phyloP scores from a whole-genome alignment of 92 coral and sea anemone genomes.

The Pocillopora meandrina region DNA sequence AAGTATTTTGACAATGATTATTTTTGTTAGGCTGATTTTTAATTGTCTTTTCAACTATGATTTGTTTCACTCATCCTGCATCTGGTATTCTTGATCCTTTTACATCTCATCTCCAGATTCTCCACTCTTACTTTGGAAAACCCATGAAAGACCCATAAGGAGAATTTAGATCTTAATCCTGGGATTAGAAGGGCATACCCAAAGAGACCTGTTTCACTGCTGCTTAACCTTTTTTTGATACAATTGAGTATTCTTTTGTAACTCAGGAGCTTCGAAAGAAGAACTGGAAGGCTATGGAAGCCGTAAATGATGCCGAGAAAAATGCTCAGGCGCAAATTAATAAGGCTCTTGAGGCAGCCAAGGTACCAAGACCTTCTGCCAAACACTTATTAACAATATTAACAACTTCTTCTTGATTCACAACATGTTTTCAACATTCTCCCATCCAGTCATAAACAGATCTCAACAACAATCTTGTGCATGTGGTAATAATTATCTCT shows the following conservation, averaged over 20 bases:
- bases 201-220: background rate
- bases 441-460: conserved; percentile 18
- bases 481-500: background rate
- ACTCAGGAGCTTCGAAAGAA: conserved; percentile 90
- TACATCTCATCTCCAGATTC: no score
- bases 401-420: conserved; percentile 20
- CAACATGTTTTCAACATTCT: background rate
- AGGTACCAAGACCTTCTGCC: conserved; percentile 80
- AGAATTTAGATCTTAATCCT: background rate
- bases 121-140: no score
- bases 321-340: conserved; percentile 77
- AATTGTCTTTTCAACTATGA: no score
- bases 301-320: conserved; percentile 92
- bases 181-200: background rate
- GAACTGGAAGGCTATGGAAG: conserved; percentile 99
- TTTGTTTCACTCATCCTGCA: no score
- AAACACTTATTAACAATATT: conserved; percentile 13
- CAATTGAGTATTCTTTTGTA: conserved; percentile 45
- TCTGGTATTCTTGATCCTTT: no score
- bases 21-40: no score
- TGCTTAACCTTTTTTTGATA: background rate
- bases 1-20: background rate
- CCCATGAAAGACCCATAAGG: no score
- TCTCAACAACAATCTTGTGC: background rate
- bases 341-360: conserved; percentile 95